Percentiles rank a stretch among this genome's conserved stretches.
Conservation (phyloP, 1,140 invertebrate genomes). For the Drosophila ambigua region DNA sequence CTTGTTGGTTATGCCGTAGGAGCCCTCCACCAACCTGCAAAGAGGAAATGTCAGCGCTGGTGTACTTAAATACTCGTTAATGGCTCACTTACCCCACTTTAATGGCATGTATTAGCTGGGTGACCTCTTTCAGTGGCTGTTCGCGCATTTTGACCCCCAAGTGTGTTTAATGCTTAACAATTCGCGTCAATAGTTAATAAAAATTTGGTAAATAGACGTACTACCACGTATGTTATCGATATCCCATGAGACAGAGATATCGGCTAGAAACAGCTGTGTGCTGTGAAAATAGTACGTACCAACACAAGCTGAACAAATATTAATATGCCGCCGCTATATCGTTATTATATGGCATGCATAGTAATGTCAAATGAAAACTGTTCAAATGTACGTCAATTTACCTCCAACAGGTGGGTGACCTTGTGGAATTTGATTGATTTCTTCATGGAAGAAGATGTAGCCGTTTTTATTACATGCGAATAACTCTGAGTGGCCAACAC, state of each 20-base stretch:
- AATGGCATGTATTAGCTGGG: conserved; percentile 84
- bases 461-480: background rate
- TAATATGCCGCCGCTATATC: too few species aligned
- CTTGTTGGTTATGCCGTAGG: conserved; percentile 86
- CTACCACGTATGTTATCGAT: conserved; percentile 46
- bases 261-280: background rate
- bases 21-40: conserved; percentile 86
- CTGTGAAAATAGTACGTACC: background rate
- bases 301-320: too few species aligned
- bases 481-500: background rate
- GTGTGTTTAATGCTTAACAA: conserved; percentile 9
- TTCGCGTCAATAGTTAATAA: conserved; percentile 4
- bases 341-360: too few species aligned
- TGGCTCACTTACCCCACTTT: conserved; percentile 83
- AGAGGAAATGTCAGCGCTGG: conserved; percentile 7
- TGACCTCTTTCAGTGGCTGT: conserved; percentile 69
- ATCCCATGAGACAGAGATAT: background rate
- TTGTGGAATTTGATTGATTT: too few species aligned
- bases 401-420: too few species aligned
- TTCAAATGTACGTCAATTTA: too few species aligned
- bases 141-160: conserved; percentile 47
- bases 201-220: conserved; percentile 6
- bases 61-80: background rate
- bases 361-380: too few species aligned
- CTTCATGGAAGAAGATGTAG: too few species aligned